These are phyloP conservation scores for Cochlearius cochlearius DNA, from an alignment of 2,113 vertebrate species.

Conservation along the genomic window DNA sequence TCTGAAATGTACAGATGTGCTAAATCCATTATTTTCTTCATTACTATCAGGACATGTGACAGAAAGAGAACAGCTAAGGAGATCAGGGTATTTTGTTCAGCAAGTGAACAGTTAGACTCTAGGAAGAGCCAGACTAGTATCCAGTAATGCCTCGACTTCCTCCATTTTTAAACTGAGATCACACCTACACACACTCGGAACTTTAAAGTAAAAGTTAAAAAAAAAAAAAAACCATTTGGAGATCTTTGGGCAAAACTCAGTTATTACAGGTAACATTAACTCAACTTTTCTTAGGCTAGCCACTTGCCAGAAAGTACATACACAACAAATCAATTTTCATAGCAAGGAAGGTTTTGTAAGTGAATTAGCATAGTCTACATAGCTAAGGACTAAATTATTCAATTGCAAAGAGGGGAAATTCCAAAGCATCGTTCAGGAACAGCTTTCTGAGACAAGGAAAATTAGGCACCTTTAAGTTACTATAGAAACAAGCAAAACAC, in stretches of 20 bases:
- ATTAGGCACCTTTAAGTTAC: background rate
- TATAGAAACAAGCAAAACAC: background rate
- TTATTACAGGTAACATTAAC: background rate
- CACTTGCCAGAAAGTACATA: background rate
- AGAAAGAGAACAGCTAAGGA: background rate
- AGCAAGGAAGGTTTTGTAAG: background rate
- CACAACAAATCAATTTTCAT: background rate
- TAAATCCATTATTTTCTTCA: background rate
- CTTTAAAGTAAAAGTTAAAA: background rate
- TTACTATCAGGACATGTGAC: background rate
- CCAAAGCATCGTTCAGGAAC: background rate
- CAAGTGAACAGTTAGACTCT: background rate
- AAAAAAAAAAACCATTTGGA: background rate
- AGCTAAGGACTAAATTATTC: background rate
- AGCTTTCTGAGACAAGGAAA: background rate
- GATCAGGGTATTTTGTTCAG: background rate
- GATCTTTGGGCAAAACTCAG: background rate
- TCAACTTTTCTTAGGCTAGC: background rate
- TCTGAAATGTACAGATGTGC: background rate
- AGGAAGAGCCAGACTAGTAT: background rate
- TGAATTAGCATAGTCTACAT: background rate
- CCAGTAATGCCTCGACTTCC: background rate
- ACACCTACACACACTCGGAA: background rate
- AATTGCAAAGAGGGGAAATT: background rate
- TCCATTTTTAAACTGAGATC: background rate